Evolutionary conservation across 1,140 invertebrate species (phyloP).

Genomic region (Pachypeltis micranthus): DNA sequence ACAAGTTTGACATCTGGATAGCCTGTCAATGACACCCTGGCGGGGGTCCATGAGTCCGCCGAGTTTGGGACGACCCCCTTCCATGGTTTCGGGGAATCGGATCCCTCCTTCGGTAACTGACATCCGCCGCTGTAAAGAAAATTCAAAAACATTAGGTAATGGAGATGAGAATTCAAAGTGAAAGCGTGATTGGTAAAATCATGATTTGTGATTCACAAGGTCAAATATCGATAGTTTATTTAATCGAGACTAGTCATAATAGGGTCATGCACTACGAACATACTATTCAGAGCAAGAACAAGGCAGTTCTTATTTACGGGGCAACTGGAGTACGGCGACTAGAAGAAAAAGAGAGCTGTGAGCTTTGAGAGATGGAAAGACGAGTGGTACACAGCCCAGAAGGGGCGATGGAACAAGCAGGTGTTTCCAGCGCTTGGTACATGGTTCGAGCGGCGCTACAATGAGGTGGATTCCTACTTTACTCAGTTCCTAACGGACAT

Average conservation of each 20-base stretch:
- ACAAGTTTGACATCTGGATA: conserved; percentile 91
- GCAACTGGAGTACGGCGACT: background rate
- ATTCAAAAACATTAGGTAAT: background rate
- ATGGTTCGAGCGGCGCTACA: too few species aligned
- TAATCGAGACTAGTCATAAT: background rate
- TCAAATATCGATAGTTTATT: background rate
- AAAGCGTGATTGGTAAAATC: background rate
- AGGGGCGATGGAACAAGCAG: too few species aligned
- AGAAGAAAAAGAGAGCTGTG: background rate
- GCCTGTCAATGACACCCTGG: conserved; percentile 93
- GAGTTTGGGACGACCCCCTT: conserved; percentile 92
- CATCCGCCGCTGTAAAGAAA: conserved; percentile 73
- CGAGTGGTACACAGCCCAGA: too few species aligned
- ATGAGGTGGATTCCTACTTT: too few species aligned
- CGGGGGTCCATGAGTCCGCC: conserved; percentile 98
- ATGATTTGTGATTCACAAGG: background rate
- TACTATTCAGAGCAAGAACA: too few species aligned
- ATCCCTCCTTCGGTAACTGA: conserved; percentile 96
- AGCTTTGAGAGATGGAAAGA: background rate
- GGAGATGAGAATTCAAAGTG: background rate
- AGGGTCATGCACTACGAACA: background rate
- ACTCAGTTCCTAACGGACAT: too few species aligned
- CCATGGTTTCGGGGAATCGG: conserved; percentile 93
- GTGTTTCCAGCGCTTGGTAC: too few species aligned
- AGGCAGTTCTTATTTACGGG: too few species aligned